These are phyloP conservation scores for Arnoldichthys spilopterus DNA, from an alignment of 2,797 vertebrate genomes.

Conservation along the genomic window DNA sequence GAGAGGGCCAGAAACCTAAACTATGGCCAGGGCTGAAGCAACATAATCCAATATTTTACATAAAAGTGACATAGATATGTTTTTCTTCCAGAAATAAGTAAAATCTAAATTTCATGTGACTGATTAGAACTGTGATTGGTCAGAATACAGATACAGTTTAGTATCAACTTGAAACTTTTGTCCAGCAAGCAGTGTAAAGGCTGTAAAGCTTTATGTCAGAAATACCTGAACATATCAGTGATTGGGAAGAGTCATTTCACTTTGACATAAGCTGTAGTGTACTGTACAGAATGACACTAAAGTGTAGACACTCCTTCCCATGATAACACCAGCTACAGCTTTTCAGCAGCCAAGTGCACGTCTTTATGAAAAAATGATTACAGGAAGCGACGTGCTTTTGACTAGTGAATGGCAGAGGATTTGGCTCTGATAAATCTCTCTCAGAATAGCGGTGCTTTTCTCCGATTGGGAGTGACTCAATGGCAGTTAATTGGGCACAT, in stretches of 20 bases:
- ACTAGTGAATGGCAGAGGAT: slow-evolving; percentile 39
- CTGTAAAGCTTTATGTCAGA: too few relatives aligned
- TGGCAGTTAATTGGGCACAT: slow-evolving; percentile 63
- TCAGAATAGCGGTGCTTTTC: slow-evolving; percentile 34
- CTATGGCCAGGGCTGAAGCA: not conserved
- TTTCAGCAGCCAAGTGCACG: slow-evolving; percentile 29
- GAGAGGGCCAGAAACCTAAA: slow-evolving; percentile 4
- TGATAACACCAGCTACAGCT: slow-evolving; percentile 14
- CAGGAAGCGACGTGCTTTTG: slow-evolving; percentile 34
- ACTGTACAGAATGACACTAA: not conserved
- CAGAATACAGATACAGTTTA: too few relatives aligned
- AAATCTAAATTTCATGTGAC: too few relatives aligned
- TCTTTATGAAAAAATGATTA: slow-evolving; percentile 44
- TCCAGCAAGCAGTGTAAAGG: too few relatives aligned
- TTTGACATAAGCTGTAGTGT: not conserved
- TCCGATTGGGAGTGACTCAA: slow-evolving; percentile 42
- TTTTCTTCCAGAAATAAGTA: not conserved
- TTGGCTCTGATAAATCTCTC: slow-evolving; percentile 13
- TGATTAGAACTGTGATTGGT: too few relatives aligned
- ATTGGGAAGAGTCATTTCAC: not conserved
- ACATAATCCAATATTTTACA: not conserved
- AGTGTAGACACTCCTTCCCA: slow-evolving; percentile 9
- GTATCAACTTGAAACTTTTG: too few relatives aligned
- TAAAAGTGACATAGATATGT: too few relatives aligned
- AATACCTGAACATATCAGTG: not conserved